These are phyloP conservation scores for Cyanoderma ruficeps DNA, from an alignment of 2,113 vertebrate species.

Conservation along the genomic window DNA sequence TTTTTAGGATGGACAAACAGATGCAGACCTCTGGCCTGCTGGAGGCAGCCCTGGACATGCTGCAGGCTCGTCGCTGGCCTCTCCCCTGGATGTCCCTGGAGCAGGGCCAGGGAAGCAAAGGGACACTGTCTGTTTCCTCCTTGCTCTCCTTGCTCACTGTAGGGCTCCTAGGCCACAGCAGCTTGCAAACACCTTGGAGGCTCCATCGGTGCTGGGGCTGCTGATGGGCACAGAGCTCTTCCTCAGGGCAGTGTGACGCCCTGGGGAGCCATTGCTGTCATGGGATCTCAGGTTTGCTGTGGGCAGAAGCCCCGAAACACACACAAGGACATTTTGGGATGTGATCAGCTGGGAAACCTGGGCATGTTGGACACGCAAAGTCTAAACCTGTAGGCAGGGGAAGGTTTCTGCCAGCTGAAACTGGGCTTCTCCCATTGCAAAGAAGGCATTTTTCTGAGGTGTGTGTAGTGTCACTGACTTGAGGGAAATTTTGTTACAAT, in stretches of 20 bases:
- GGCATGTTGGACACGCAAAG: rapidly evolving
- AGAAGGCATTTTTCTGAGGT: background rate
- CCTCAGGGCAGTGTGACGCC: background rate
- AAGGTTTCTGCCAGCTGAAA: background rate
- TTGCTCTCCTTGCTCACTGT: background rate
- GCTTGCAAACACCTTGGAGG: background rate
- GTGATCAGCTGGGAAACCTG: background rate
- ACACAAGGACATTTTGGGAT: background rate
- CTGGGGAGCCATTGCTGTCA: rapidly evolving
- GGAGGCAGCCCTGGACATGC: background rate
- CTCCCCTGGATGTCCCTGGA: background rate
- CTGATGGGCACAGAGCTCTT: background rate
- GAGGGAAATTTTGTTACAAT: background rate
- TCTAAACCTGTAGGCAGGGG: background rate
- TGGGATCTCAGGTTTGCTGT: background rate
- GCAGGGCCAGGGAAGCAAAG: background rate
- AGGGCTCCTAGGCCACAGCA: background rate
- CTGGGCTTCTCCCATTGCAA: background rate
- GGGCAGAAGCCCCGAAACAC: background rate
- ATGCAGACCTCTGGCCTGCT: background rate
- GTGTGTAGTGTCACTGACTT: background rate
- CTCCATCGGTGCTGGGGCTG: rapidly evolving
- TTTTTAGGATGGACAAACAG: background rate
- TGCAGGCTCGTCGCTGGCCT: rapidly evolving
- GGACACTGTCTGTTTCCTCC: background rate